Percentiles rank a stretch among this genome's conserved stretches.
Conservation (phyloP, 1,140 invertebrate species). For the Eulimnadia texana region DNA sequence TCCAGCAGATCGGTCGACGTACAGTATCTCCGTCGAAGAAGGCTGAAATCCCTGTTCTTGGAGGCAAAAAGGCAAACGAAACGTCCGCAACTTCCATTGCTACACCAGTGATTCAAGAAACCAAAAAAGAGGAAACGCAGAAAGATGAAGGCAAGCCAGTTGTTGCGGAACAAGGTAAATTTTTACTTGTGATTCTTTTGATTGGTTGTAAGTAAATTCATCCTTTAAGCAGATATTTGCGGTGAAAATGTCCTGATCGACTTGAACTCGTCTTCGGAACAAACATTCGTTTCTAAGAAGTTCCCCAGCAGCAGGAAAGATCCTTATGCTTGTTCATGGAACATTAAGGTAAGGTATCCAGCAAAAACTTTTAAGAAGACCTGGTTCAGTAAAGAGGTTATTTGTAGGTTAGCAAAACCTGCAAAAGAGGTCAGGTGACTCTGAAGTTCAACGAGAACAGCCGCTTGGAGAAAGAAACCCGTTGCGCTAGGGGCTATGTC, state of each 20-base stretch:
- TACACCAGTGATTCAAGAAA: no score
- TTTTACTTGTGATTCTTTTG: no score
- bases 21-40: neutral
- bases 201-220: no score
- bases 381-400: no score
- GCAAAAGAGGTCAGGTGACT: neutral
- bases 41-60: neutral
- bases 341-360: constrained; percentile 7
- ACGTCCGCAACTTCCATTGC: no score
- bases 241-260: constrained; percentile 12
- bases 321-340: constrained; percentile 13
- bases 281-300: constrained; percentile 6
- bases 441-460: constrained; percentile 3
- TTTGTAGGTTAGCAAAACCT: constrained; percentile 2
- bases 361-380: neutral
- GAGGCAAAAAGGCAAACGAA: neutral
- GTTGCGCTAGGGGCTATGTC: constrained; percentile 3
- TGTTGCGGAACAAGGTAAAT: no score
- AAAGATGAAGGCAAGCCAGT: no score
- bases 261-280: neutral
- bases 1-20: neutral
- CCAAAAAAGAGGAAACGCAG: no score
- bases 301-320: neutral
- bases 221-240: constrained; percentile 11
- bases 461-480: constrained; percentile 1